Percentiles rank a stretch among this genome's conserved stretches.
These are phyloP conservation scores for Magallana angulata DNA, from an alignment of 1,140 invertebrate genomes.

Conservation along the genomic window DNA sequence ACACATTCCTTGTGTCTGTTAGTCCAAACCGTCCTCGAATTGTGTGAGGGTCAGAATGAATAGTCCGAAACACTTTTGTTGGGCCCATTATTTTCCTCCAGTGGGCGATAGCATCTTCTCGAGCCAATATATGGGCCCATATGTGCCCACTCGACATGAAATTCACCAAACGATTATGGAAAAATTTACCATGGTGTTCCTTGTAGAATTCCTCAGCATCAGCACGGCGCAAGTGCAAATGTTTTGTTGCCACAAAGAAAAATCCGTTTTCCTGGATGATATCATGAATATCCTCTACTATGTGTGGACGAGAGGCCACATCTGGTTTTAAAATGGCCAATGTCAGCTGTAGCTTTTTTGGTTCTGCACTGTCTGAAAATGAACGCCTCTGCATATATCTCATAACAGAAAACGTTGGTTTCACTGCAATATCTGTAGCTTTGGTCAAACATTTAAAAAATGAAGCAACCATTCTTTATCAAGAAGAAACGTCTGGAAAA, in stretches of 20 bases:
- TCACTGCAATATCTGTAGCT: neutral
- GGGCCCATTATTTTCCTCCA: slow-evolving; percentile 93
- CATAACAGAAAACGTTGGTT: neutral
- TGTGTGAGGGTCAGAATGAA: slow-evolving; percentile 87
- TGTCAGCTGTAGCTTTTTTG: slow-evolving; percentile 68
- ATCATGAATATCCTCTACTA: slow-evolving; percentile 76
- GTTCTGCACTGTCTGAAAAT: neutral
- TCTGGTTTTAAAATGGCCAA: slow-evolving; percentile 77
- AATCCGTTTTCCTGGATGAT: slow-evolving; percentile 87
- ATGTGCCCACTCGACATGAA: slow-evolving; percentile 93
- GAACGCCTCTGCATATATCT: neutral
- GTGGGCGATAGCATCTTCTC: slow-evolving; percentile 86
- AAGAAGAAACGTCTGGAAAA: neutral
- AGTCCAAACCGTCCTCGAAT: slow-evolving; percentile 91
- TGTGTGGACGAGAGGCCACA: slow-evolving; percentile 71
- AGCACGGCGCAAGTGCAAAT: slow-evolving; percentile 83
- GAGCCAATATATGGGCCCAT: slow-evolving; percentile 88
- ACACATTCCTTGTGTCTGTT: slow-evolving; percentile 94
- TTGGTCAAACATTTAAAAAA: neutral
- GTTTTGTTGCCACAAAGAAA: slow-evolving; percentile 86
- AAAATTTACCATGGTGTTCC: slow-evolving; percentile 92
- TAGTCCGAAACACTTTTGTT: slow-evolving; percentile 88
- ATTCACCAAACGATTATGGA: slow-evolving; percentile 90
- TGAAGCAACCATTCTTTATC: neutral
- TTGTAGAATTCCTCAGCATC: slow-evolving; percentile 89